Base-by-base conservation (phyloP, 2,797 vertebrate species). In the Bothrops alternatus region DNA sequence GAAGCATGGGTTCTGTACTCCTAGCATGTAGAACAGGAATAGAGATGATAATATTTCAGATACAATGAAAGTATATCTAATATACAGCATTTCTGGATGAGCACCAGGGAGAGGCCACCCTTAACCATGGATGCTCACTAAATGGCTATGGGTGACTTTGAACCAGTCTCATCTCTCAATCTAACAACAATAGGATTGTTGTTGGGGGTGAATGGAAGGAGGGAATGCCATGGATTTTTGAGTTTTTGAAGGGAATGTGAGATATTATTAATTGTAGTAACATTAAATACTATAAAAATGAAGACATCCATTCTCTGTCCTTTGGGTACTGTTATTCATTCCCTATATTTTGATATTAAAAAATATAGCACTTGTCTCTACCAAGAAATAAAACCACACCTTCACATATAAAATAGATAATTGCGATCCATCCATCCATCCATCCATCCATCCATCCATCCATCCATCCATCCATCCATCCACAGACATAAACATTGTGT, bases 401-500 rank as follows among this genome's bases (percentile, higher is more conserved):
- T 37, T 18, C 55, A 82, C 5, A 2, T 88, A 7, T 5, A 8
- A 87, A 42, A 25, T 32, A 61, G 23, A 4, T 90, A 6, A 69
- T 65, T 94, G 96, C 12, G 3, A 37, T 78, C 4, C 2, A 69
- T 69, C n/a, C 1, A 3, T 37, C 14, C 28, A 69, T 69, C n/a
- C 1, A 3, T 37, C 14, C 28, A 69, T 73, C 13, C 65, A 32
- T 73, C n/a, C 65, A 16, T 6, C 7, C 32, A 73, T 12, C 11
- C 61, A 28, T 28, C 3, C 61, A 63, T 65, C 11, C 26, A 92
- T 88, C 90, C 82, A 94, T 94, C 94, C 93, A 85, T 14, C 93
- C 32, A n/a, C 25, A 28, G 12, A 89, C 57, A 90, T 93, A 90
- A 85, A 94, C 78, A 92, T 85, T 85, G 91, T 85, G 55, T 89